Base-by-base conservation (phyloP, 2,888 invertebrate species). In the Lobophora halterata region DNA sequence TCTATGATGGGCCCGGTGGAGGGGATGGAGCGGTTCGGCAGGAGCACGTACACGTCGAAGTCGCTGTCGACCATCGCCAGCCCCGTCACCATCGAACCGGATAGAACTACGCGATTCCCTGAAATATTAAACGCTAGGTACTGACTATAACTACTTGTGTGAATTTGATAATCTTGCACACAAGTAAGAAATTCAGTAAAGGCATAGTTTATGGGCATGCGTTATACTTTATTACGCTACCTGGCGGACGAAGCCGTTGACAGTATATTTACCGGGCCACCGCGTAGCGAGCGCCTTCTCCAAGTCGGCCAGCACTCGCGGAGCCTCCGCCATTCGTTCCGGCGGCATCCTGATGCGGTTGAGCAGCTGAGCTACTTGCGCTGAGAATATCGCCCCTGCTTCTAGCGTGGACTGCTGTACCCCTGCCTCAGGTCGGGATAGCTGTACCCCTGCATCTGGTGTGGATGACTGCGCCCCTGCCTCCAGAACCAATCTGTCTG, bases 31-130 rank as follows among this genome's bases (percentile, higher is more conserved):
- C 20, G 16, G 28, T 31, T 10, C 4, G 34, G 28, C 23, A 25
- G n/a, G 1, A 35, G 3, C 1, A 29, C 27, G 10, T 9, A 28
- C 3, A 24, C 29, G 25, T 44, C 44, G 9, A 39, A 19, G 19
- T 44, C 44, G 10, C 44, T 44, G 2, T 16, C 24, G 8, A n/a
- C 13, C 13, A 35, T n/a, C 7, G 34, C 39, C 5, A 44, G 31
- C 1, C 35, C 38, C 11, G 35, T 26, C n/a, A 26, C 35, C 3
- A 11, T 28, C 3, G 44, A 44, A 2, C 44, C 39, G 14, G 24
- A 43, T n/a, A 11, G 27, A 5, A 5, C 9, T 3, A 24, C 34
- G 24, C 14, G 12, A 20, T 17, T 24, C 1, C 39, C 44, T 43
- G 33, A 14, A 43, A 43, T 3, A 25, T 25, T n/a, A n/a, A n/a